These are phyloP conservation scores for Eulithis prunata DNA, from an alignment of 2,888 invertebrate genomes.

Conservation along the genomic window DNA sequence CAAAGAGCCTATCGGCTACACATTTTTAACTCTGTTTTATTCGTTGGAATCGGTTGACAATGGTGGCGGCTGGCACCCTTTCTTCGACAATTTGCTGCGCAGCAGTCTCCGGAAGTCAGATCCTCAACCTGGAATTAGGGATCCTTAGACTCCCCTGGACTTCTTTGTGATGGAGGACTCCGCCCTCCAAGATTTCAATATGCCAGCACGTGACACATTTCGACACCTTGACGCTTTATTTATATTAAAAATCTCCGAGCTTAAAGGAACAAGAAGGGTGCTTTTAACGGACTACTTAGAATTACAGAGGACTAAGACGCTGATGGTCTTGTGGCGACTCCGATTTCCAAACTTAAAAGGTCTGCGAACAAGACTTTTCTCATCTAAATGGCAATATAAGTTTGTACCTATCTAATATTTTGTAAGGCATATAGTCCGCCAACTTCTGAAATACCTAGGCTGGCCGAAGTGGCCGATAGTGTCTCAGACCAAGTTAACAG, in stretches of 20 bases:
- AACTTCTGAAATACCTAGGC: too few species aligned
- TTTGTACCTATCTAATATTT: too few species aligned
- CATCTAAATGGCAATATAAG: too few species aligned
- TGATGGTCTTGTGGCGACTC: too few species aligned
- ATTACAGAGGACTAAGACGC: background rate
- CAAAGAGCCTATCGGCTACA: constrained; percentile 80
- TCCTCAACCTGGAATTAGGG: constrained; percentile 75
- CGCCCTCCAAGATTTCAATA: constrained; percentile 71
- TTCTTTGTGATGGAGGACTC: constrained; percentile 69
- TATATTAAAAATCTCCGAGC: constrained; percentile 29
- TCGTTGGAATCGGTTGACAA: constrained; percentile 82
- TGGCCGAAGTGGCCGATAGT: too few species aligned
- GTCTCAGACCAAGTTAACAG: too few species aligned
- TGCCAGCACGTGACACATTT: constrained; percentile 75
- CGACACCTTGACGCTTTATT: constrained; percentile 47
- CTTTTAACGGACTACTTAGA: constrained; percentile 31
- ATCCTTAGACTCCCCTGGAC: constrained; percentile 74
- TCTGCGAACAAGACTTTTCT: too few species aligned
- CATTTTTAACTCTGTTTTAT: constrained; percentile 78
- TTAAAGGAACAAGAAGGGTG: background rate
- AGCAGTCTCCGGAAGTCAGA: constrained; percentile 79
- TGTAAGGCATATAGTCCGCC: too few species aligned
- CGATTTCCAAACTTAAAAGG: too few species aligned
- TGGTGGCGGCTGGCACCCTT: constrained; percentile 66
- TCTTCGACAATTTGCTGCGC: constrained; percentile 80